These are phyloP conservation scores for Coturnix japonica DNA, from an alignment of 2,113 vertebrate genomes.

Conservation along the genomic window DNA sequence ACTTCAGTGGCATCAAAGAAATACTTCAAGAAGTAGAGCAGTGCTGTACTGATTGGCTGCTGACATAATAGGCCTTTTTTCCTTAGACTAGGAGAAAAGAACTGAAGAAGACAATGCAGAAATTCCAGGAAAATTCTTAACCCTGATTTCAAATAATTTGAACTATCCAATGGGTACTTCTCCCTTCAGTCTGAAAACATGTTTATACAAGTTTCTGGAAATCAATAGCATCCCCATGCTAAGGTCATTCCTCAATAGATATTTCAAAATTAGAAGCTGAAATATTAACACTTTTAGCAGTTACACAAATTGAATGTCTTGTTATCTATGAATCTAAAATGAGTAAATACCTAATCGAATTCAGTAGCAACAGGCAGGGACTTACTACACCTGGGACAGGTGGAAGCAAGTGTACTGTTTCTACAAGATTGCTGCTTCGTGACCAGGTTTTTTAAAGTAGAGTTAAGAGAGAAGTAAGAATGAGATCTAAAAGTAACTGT, in stretches of 20 bases:
- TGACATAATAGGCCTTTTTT: neutral
- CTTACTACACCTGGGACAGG: neutral
- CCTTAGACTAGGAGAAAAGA: neutral
- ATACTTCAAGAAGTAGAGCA: neutral
- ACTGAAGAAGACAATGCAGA: neutral
- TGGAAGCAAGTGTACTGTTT: accelerated
- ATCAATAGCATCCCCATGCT: neutral
- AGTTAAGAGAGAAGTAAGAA: neutral
- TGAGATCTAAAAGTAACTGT: neutral
- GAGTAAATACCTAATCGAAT: neutral
- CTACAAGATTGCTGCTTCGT: neutral
- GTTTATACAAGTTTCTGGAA: neutral
- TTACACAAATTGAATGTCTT: neutral
- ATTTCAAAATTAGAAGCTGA: neutral
- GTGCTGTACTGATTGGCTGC: neutral
- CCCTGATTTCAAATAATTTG: neutral
- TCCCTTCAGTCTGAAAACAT: neutral
- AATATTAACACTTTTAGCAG: neutral
- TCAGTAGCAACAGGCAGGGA: neutral
- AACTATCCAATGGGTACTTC: neutral
- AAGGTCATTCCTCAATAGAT: neutral
- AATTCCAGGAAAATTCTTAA: neutral
- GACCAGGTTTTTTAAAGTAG: neutral
- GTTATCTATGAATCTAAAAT: neutral
- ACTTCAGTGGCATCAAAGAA: no score